A percentile compares a stretch with the other conserved stretches of the same genome.
These are phyloP conservation scores for Mechanitis messenoides DNA, from an alignment of 2,888 invertebrate genomes.

Conservation along the genomic window DNA sequence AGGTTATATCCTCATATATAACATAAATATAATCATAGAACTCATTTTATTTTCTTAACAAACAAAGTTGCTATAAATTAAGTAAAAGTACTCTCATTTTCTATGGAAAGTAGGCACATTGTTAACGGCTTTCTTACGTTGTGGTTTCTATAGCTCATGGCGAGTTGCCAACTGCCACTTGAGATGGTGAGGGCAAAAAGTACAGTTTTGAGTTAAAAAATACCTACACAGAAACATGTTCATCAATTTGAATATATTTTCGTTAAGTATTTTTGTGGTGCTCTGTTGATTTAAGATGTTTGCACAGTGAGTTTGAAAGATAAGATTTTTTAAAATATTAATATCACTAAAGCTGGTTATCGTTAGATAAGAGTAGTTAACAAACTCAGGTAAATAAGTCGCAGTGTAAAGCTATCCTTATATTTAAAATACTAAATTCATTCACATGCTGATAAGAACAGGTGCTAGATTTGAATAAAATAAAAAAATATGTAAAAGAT, in stretches of 20 bases:
- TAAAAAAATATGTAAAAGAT: too few relatives aligned
- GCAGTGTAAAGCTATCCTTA: conserved; percentile 41
- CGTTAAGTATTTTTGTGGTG: conserved; percentile 20
- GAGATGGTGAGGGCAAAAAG: conserved; percentile 26
- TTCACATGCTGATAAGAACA: conserved; percentile 56
- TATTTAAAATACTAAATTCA: conserved; percentile 43
- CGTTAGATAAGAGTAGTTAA: conserved; percentile 52
- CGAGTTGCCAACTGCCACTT: conserved; percentile 35
- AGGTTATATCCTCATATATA: conserved; percentile 2
- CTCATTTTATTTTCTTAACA: conserved; percentile 5
- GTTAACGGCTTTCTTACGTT: conserved; percentile 14
- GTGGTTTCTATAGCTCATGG: conserved; percentile 29
- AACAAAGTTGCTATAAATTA: conserved; percentile 1
- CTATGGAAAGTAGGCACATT: conserved; percentile 15
- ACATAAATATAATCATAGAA: conserved; percentile 12
- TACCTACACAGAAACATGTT: conserved; percentile 12
- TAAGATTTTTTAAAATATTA: conserved; percentile 63
- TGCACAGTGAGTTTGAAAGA: conserved; percentile 45
- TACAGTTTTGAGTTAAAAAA: conserved; percentile 16
- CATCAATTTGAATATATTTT: conserved; percentile 3
- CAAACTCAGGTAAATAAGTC: conserved; percentile 48
- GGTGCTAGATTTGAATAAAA: conserved; percentile 11
- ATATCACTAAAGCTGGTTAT: conserved; percentile 55
- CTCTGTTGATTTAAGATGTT: conserved; percentile 54
- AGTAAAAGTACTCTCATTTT: conserved; percentile 15